These are phyloP conservation scores for Podotricha telesiphe DNA, from an alignment of 2,888 invertebrate species.

Conservation along the genomic window DNA sequence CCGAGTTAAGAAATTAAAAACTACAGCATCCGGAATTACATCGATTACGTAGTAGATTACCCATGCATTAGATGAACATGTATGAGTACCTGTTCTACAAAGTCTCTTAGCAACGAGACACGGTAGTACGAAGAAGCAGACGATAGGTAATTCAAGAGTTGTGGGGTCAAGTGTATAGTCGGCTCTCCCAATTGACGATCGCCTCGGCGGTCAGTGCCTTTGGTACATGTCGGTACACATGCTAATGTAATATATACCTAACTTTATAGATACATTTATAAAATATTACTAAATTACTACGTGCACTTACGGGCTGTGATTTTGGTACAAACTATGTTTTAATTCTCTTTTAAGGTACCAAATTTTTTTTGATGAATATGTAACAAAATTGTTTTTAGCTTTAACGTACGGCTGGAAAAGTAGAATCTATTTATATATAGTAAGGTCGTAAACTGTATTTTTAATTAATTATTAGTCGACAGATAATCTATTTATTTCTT, in stretches of 20 bases:
- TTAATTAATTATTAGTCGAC: neutral
- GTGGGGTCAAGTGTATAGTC: slow-evolving; percentile 76
- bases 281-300: neutral
- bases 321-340: neutral
- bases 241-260: slow-evolving; percentile 35
- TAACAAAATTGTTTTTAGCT: neutral
- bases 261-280: neutral
- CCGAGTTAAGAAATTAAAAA: slow-evolving; percentile 18
- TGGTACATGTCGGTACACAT: slow-evolving; percentile 53
- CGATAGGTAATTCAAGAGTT: slow-evolving; percentile 73
- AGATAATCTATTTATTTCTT: slow-evolving; percentile 10
- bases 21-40: neutral
- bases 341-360: neutral
- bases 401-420: neutral
- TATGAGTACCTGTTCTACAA: slow-evolving; percentile 34
- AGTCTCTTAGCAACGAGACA: slow-evolving; percentile 51
- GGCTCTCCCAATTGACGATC: slow-evolving; percentile 72
- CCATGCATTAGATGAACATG: neutral
- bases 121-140: slow-evolving; percentile 56
- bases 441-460: neutral
- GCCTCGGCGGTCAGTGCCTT: slow-evolving; percentile 72
- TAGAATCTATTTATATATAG: neutral
- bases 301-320: neutral
- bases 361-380: neutral
- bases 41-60: neutral